These are phyloP conservation scores for Acanthosepion lycidas DNA, from an alignment of 2,888 invertebrate genomes.

Conservation along the genomic window DNA sequence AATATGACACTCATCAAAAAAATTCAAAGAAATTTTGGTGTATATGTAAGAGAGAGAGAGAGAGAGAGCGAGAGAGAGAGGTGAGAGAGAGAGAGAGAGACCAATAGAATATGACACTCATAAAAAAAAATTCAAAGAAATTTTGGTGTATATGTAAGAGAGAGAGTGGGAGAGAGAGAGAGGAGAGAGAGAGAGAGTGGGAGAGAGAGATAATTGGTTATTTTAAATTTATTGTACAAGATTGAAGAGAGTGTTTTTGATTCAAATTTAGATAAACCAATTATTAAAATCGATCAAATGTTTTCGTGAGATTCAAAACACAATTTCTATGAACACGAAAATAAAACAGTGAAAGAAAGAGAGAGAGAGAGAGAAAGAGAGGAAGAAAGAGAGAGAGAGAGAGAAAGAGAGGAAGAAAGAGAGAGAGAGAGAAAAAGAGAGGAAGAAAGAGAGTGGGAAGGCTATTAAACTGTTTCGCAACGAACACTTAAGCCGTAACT, in stretches of 20 bases:
- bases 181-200: neutral
- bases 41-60: no score
- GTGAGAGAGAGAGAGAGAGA: no score
- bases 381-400: neutral
- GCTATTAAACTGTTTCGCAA: neutral
- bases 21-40: no score
- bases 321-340: neutral
- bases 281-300: neutral
- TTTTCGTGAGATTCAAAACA: neutral
- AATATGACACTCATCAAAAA: no score
- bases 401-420: neutral
- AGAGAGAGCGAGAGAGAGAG: no score
- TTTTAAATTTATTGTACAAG: neutral
- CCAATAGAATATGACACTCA: no score
- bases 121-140: no score
- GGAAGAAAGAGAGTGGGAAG: neutral
- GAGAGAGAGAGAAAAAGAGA: neutral
- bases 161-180: no score
- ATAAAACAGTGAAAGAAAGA: neutral
- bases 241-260: neutral
- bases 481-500: slow-evolving; percentile 33
- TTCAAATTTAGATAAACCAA: neutral
- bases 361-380: neutral
- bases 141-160: no score
- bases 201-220: neutral